These are phyloP conservation scores for Indri indri DNA, from an alignment of 2,113 vertebrate genomes.

Conservation along the genomic window DNA sequence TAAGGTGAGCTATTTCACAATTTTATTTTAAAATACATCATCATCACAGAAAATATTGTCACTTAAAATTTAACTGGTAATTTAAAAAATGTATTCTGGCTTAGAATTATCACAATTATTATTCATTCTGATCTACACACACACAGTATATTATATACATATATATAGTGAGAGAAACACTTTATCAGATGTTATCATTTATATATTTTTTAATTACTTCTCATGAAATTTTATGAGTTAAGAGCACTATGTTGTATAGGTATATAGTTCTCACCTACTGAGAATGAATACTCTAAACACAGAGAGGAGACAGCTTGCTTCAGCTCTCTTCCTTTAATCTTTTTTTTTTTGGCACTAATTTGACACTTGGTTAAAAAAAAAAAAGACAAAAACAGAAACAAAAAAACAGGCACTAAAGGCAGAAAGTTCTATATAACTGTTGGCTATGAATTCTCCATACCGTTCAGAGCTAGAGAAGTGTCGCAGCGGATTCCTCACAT, in stretches of 20 bases:
- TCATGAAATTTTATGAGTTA: slow-evolving; percentile 31
- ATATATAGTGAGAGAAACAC: background rate
- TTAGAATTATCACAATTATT: no score
- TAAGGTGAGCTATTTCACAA: slow-evolving; percentile 40
- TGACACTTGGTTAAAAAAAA: background rate
- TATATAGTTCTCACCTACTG: background rate
- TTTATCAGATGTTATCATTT: slow-evolving; percentile 3
- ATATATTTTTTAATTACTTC: background rate
- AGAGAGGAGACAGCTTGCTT: background rate
- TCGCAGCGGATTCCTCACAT: background rate
- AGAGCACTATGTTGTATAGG: background rate
- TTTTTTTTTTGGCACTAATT: background rate
- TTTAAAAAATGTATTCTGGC: slow-evolving; percentile 30
- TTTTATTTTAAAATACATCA: slow-evolving; percentile 39
- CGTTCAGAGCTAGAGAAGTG: background rate
- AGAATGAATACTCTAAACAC: background rate
- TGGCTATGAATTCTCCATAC: background rate
- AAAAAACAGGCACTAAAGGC: background rate
- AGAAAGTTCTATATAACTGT: background rate
- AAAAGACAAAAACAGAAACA: background rate
- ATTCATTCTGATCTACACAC: background rate
- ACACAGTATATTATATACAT: background rate
- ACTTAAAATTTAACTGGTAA: slow-evolving; percentile 36
- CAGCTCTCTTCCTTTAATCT: background rate
- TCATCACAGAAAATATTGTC: background rate